phyloP scores from a whole-genome alignment of 2,888 invertebrate genomes.

The Cantharis rustica region DNA sequence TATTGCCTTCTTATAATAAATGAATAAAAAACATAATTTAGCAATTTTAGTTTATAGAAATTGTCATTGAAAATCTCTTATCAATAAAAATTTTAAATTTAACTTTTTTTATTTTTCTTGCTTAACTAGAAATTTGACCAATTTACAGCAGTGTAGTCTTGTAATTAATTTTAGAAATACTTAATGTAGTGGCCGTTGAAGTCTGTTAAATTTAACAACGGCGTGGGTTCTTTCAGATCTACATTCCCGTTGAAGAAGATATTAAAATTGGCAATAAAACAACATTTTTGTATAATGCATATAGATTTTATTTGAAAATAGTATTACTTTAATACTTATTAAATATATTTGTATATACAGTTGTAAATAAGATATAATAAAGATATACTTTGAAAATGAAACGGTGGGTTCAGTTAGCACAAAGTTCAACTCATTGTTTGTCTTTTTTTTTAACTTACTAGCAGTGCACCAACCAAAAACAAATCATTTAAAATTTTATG shows the following conservation, averaged over 20 bases:
- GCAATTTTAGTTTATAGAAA: slow-evolving; percentile 47
- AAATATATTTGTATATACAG: slow-evolving; percentile 21
- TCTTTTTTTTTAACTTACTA: not conserved
- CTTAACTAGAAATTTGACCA: not conserved
- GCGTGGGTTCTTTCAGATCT: not conserved
- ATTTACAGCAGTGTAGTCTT: not conserved
- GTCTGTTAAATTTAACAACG: not conserved
- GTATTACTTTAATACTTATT: slow-evolving; percentile 29
- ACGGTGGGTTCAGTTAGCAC: slow-evolving; percentile 22
- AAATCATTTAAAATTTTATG: slow-evolving; percentile 7
- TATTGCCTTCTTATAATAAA: slow-evolving; percentile 46
- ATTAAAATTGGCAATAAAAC: slow-evolving; percentile 15
- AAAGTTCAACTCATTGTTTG: slow-evolving; percentile 11
- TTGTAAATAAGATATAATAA: slow-evolving; percentile 22
- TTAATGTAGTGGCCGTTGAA: too few relatives aligned
- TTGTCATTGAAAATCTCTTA: slow-evolving; percentile 47
- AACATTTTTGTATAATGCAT: not conserved
- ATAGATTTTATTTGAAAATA: slow-evolving; percentile 36
- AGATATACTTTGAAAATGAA: slow-evolving; percentile 20
- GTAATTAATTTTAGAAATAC: too few relatives aligned
- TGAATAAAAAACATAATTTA: slow-evolving; percentile 38
- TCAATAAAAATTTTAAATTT: slow-evolving; percentile 46
- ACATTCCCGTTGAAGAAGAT: not conserved
- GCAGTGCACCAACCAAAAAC: slow-evolving; percentile 24
- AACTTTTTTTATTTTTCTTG: slow-evolving; percentile 22